Conservation (phyloP, 2,797 vertebrate genomes). For the Thamnophis elegans region DNA sequence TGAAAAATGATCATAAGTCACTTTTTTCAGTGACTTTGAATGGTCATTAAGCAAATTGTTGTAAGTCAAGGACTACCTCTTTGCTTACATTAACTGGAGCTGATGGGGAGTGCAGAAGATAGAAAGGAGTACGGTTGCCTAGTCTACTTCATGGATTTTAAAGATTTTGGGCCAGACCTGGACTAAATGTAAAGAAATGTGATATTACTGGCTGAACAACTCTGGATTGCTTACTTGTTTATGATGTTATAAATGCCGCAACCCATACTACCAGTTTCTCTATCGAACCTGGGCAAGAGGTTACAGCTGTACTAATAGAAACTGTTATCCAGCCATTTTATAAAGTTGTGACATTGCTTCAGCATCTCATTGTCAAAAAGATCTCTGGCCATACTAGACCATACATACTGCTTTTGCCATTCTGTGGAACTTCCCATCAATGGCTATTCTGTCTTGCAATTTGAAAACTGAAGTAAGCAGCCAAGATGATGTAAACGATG, state of each 20-base stretch:
- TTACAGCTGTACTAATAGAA: background rate
- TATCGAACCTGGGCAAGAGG: background rate
- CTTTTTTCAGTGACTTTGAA: background rate
- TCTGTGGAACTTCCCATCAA: background rate
- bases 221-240: background rate
- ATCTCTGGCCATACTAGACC: background rate
- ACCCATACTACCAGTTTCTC: background rate
- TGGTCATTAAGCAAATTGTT: background rate
- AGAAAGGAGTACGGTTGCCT: background rate
- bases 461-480: background rate
- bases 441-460: background rate
- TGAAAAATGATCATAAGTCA: background rate
- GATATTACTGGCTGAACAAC: background rate
- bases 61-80: background rate
- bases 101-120: background rate
- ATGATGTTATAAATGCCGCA: background rate
- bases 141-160: background rate
- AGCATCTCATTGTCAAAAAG: background rate
- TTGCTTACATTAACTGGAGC: background rate
- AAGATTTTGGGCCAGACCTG: background rate
- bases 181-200: background rate
- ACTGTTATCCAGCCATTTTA: background rate
- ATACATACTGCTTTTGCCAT: background rate
- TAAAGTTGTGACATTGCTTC: background rate
- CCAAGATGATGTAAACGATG: background rate